Percentiles rank a stretch among this genome's conserved stretches.
These are phyloP conservation scores for Portevinia maculata DNA, from an alignment of 2,888 invertebrate species.

Conservation along the genomic window DNA sequence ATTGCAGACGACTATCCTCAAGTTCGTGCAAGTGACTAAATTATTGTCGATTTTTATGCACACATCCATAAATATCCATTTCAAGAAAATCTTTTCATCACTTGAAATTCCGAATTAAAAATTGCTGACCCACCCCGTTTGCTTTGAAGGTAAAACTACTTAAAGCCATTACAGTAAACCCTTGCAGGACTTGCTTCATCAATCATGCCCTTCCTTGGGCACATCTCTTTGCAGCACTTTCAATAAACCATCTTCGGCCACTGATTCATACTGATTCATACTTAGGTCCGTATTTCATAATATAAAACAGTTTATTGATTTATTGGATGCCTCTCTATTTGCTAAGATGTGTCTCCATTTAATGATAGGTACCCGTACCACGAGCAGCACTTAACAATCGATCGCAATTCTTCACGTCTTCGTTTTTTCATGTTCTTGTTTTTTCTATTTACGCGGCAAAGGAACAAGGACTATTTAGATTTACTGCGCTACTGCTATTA, in stretches of 20 bases:
- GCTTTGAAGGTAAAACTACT: conserved; percentile 34
- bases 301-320: conserved; percentile 65
- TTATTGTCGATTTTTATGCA: no score
- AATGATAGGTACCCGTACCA: not conserved
- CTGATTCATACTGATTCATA: conserved; percentile 61
- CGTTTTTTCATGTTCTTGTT: no score
- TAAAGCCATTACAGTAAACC: conserved; percentile 26
- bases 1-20: no score
- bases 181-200: conserved; percentile 37
- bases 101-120: not conserved
- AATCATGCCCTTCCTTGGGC: conserved; percentile 12
- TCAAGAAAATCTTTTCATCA: not conserved
- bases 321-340: conserved; percentile 29
- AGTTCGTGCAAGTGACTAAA: no score
- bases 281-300: conserved; percentile 47
- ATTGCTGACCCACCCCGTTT: not conserved
- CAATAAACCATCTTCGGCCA: conserved; percentile 43
- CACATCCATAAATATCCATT: no score
- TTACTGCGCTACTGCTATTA: conserved; percentile 5
- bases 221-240: conserved; percentile 36
- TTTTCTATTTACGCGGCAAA: conserved; percentile 19
- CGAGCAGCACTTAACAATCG: conserved; percentile 62
- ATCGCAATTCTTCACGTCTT: conserved; percentile 33
- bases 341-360: not conserved
- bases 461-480: conserved; percentile 43